A percentile compares a stretch with the other conserved stretches of the same genome.
Conservation (phyloP, 2,797 vertebrate species). For the Numenius phaeopus region DNA sequence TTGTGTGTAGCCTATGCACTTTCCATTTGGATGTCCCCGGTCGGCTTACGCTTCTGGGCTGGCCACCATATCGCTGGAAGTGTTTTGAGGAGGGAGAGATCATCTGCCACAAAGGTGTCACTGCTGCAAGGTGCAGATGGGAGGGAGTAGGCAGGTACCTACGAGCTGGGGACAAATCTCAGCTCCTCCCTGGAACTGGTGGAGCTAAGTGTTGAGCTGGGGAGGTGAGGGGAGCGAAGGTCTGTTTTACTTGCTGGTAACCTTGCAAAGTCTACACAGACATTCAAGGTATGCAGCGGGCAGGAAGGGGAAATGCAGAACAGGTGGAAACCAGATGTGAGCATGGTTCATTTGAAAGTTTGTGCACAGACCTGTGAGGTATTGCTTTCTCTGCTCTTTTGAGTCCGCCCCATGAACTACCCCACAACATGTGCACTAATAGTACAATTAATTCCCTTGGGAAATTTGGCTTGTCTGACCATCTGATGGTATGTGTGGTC, state of each 20-base stretch:
- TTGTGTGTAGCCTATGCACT: background rate
- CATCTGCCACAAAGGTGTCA: background rate
- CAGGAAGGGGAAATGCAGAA: background rate
- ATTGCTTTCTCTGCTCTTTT: background rate
- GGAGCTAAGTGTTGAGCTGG: background rate
- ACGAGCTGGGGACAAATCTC: background rate
- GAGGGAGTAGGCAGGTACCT: background rate
- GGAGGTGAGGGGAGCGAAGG: background rate
- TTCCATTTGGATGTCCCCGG: background rate
- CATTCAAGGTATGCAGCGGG: background rate
- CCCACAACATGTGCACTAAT: background rate
- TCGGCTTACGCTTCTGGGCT: background rate
- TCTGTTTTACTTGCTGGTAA: background rate
- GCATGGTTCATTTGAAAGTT: background rate
- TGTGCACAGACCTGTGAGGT: background rate
- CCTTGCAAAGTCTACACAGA: background rate
- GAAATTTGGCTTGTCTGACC: background rate
- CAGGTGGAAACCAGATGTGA: slow-evolving; percentile 36
- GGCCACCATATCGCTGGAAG: background rate
- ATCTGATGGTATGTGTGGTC: background rate
- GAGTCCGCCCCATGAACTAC: background rate
- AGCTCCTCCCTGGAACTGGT: background rate
- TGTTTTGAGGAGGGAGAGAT: fast-evolving
- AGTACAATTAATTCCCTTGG: background rate
- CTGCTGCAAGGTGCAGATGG: background rate